phyloP scores from a whole-genome alignment of 2,888 invertebrate species.

The Caenorhabditis japonica region DNA sequence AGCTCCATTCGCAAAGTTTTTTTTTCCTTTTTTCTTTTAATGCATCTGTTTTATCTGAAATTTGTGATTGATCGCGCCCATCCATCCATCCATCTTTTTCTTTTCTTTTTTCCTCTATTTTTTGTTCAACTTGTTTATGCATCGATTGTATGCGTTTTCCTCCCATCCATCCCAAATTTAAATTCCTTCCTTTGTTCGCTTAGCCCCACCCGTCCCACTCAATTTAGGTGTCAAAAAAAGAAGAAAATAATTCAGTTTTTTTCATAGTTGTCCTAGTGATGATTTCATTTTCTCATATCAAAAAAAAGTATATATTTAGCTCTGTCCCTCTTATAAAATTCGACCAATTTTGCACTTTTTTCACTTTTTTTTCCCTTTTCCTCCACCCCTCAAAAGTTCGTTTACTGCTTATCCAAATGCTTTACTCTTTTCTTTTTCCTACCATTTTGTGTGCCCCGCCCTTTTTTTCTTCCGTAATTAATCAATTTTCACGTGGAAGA shows the following conservation, averaged over 20 bases:
- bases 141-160: slow-evolving; percentile 31
- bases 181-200: slow-evolving; percentile 26
- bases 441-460: too few relatives aligned
- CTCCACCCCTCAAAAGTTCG: slow-evolving; percentile 12
- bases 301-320: too few relatives aligned
- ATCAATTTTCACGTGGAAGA: too few relatives aligned
- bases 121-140: slow-evolving; percentile 19
- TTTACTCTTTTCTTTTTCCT: too few relatives aligned
- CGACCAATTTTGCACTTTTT: slow-evolving; percentile 32
- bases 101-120: background rate
- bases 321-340: background rate
- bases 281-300: too few relatives aligned
- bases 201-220: slow-evolving; percentile 12
- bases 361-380: slow-evolving; percentile 21
- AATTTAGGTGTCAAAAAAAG: slow-evolving; percentile 39
- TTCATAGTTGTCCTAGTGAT: slow-evolving; percentile 15
- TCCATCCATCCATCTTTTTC: background rate
- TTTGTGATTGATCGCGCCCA: slow-evolving; percentile 28
- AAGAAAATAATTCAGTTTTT: background rate
- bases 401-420: too few relatives aligned
- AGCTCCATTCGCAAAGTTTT: slow-evolving; percentile 1
- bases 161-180: slow-evolving; percentile 1
- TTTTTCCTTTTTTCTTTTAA: background rate
- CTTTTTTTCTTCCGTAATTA: too few relatives aligned
- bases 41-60: slow-evolving; percentile 40